A percentile compares a stretch with the other conserved stretches of the same genome.
Evolutionary conservation across 2,888 invertebrate genomes (phyloP).

Genomic region (Diplazon laetatorius): DNA sequence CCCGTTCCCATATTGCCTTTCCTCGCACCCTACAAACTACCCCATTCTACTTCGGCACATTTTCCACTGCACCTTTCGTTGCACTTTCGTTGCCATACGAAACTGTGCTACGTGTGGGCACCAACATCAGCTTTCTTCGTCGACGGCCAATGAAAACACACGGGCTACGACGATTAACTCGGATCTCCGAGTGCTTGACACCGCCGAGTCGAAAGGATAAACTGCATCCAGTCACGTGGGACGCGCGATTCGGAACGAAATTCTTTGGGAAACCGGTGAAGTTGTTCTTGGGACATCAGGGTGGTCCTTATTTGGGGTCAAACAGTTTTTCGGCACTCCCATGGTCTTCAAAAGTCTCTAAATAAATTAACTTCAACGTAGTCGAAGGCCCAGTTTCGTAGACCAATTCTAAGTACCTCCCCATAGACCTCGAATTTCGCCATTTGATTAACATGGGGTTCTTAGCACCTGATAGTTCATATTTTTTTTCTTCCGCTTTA

Average conservation of each 20-base stretch:
- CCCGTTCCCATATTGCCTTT: conserved; percentile 41
- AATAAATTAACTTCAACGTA: no score
- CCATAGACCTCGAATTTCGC: no score
- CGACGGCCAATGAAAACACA: conserved; percentile 70
- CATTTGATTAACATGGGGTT: no score
- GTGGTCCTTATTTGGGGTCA: no score
- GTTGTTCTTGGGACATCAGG: conserved; percentile 12
- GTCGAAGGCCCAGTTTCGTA: no score
- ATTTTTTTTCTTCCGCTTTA: no score
- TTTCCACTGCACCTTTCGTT: conserved; percentile 31
- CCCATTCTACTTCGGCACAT: conserved; percentile 54
- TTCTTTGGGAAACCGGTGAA: conserved; percentile 66
- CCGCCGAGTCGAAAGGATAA: conserved; percentile 71
- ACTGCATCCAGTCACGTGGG: conserved; percentile 73
- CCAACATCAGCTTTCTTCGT: conserved; percentile 18
- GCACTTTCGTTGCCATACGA: not conserved
- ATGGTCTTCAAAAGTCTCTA: no score
- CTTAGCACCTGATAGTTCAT: no score
- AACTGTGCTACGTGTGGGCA: no score
- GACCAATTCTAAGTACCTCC: no score
- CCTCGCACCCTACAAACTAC: conserved; percentile 16
- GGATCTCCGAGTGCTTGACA: conserved; percentile 77
- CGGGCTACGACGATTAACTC: conserved; percentile 76
- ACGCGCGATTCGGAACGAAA: conserved; percentile 48
- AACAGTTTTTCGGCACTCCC: no score